Conservation (phyloP, 2,797 vertebrate species). For the Adrianichthys oophorus region DNA sequence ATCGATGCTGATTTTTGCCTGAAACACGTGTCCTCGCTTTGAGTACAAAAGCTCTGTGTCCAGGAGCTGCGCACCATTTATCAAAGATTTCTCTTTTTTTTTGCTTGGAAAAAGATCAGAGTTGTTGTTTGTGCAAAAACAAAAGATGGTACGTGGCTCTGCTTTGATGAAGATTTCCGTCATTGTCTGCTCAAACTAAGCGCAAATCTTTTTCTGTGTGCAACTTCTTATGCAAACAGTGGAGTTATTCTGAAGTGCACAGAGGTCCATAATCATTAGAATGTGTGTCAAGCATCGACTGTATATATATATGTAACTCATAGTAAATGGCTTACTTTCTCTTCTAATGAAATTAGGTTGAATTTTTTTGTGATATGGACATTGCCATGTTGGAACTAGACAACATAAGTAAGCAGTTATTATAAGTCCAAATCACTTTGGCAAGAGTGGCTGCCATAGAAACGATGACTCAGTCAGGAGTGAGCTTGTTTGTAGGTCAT, state of each 20-base stretch:
- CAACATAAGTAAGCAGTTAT: no score
- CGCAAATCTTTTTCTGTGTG: constrained; percentile 7
- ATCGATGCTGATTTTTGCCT: not conserved
- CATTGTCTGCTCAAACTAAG: constrained; percentile 40
- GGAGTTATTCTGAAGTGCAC: constrained; percentile 22
- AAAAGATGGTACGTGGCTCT: constrained; percentile 38
- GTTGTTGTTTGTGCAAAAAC: constrained; percentile 47
- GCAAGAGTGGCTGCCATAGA: no score
- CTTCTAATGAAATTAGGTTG: no score
- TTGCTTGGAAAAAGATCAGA: constrained; percentile 33
- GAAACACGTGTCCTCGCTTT: constrained; percentile 7
- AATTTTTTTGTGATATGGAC: no score
- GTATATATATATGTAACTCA: no score
- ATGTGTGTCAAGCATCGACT: no score
- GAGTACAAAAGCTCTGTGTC: constrained; percentile 31
- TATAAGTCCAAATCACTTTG: no score
- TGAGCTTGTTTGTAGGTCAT: no score
- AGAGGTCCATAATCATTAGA: constrained; percentile 33
- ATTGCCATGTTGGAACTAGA: no score
- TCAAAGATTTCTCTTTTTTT: constrained; percentile 33
- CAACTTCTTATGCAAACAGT: constrained; percentile 44
- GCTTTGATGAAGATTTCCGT: constrained; percentile 47
- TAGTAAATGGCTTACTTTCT: no score
- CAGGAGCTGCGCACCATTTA: constrained; percentile 20
- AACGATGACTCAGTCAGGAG: no score